These are phyloP conservation scores for Aquatica leii DNA, from an alignment of 2,888 invertebrate genomes.

Conservation along the genomic window DNA sequence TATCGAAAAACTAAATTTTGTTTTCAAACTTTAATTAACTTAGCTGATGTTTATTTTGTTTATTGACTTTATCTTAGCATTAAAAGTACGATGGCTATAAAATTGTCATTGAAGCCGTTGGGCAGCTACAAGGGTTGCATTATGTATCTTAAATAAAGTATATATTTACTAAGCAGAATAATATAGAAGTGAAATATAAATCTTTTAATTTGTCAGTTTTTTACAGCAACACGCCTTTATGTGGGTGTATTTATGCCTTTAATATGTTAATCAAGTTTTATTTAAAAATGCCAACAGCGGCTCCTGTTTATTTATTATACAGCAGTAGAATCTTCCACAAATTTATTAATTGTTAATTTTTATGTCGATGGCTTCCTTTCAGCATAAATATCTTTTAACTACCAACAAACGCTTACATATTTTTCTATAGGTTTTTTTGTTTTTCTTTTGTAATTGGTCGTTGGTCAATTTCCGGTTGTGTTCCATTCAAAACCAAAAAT, in stretches of 20 bases:
- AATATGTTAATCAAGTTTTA: conserved; percentile 57
- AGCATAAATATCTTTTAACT: conserved; percentile 54
- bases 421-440: conserved; percentile 22
- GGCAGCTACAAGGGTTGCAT: conserved; percentile 12
- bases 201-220: conserved; percentile 59
- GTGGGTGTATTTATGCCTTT: conserved; percentile 56
- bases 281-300: conserved; percentile 53
- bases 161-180: conserved; percentile 25
- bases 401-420: conserved; percentile 33
- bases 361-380: conserved; percentile 56
- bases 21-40: neutral
- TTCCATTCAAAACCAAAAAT: conserved; percentile 2
- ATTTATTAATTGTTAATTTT: conserved; percentile 60
- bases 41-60: conserved; percentile 3
- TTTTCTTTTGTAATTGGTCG: conserved; percentile 10
- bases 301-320: conserved; percentile 56
- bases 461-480: conserved; percentile 16
- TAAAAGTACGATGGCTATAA: conserved; percentile 2
- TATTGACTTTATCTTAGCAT: conserved; percentile 1
- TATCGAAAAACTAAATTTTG: neutral
- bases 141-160: conserved; percentile 5
- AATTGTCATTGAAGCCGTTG: conserved; percentile 13
- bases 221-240: conserved; percentile 48
- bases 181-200: conserved; percentile 55
- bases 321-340: conserved; percentile 48